phyloP scores from a whole-genome alignment of 2,888 invertebrate species.

The Sycophila texana region DNA sequence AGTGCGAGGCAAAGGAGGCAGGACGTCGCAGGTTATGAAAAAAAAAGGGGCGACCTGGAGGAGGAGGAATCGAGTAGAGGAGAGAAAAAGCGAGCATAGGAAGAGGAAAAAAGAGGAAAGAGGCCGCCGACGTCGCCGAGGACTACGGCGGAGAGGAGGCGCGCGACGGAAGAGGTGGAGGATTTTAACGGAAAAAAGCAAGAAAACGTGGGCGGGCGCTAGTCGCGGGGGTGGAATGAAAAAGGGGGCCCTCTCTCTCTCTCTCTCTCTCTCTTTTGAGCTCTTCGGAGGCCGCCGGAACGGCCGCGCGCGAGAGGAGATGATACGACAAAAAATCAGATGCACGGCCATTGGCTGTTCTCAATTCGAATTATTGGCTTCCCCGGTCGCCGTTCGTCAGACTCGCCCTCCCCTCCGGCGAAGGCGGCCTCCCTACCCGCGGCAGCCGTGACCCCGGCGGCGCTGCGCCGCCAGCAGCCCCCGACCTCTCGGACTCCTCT shows the following conservation, averaged over 20 bases:
- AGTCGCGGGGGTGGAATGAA: slow-evolving; percentile 50
- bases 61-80: slow-evolving; percentile 40
- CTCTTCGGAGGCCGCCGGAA: neutral
- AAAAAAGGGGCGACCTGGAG: slow-evolving; percentile 37
- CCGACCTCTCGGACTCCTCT: slow-evolving; percentile 48
- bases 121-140: neutral
- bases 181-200: slow-evolving; percentile 60
- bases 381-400: slow-evolving; percentile 71
- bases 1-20: neutral
- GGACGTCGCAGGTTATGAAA: slow-evolving; percentile 35
- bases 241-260: slow-evolving; percentile 23
- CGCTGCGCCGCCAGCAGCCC: slow-evolving; percentile 37
- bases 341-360: slow-evolving; percentile 76
- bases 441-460: slow-evolving; percentile 26
- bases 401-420: slow-evolving; percentile 63
- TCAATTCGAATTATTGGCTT: slow-evolving; percentile 74
- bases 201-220: slow-evolving; percentile 54
- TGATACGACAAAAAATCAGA: slow-evolving; percentile 75
- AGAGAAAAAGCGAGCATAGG: neutral
- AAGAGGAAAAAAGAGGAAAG: slow-evolving; percentile 24
- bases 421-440: slow-evolving; percentile 45
- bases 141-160: slow-evolving; percentile 10
- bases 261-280: neutral
- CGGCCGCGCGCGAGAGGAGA: slow-evolving; percentile 59
- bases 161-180: slow-evolving; percentile 57